phyloP scores from a whole-genome alignment of 2,113 vertebrate genomes.

The Trichomycterus rosablanca region DNA sequence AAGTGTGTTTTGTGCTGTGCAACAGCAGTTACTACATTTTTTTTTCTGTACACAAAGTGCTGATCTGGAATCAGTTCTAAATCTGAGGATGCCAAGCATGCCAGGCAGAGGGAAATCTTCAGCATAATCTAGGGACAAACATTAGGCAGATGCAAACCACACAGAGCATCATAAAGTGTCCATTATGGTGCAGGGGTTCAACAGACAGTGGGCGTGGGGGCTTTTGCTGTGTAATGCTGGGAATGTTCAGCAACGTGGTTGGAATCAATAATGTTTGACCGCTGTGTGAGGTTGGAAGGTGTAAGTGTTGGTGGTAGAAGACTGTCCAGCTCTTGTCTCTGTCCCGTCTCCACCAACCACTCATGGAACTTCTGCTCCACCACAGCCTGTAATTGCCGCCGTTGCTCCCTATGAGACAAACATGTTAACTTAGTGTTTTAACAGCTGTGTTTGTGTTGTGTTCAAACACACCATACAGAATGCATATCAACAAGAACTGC shows the following conservation, averaged over 20 bases:
- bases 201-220: slow-evolving; percentile 35
- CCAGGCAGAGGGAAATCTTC: neutral
- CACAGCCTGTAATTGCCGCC: slow-evolving; percentile 77
- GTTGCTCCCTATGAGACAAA: slow-evolving; percentile 76
- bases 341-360: slow-evolving; percentile 82
- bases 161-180: too few species aligned
- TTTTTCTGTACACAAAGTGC: too few species aligned
- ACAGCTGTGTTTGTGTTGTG: too few species aligned
- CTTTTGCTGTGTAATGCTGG: slow-evolving; percentile 19
- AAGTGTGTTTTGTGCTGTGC: too few species aligned
- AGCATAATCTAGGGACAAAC: neutral
- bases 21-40: too few species aligned
- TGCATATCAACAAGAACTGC: too few species aligned
- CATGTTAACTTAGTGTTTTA: too few species aligned
- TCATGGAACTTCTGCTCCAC: slow-evolving; percentile 88
- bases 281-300: slow-evolving; percentile 24
- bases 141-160: neutral
- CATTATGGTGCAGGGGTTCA: slow-evolving; percentile 23
- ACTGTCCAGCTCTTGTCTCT: slow-evolving; percentile 84
- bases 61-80: too few species aligned
- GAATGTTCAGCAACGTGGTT: neutral
- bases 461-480: too few species aligned
- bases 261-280: neutral
- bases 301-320: slow-evolving; percentile 65
- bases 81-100: too few species aligned